Conservation (phyloP, 2,113 vertebrate genomes). For the Oncorhynchus keta region DNA sequence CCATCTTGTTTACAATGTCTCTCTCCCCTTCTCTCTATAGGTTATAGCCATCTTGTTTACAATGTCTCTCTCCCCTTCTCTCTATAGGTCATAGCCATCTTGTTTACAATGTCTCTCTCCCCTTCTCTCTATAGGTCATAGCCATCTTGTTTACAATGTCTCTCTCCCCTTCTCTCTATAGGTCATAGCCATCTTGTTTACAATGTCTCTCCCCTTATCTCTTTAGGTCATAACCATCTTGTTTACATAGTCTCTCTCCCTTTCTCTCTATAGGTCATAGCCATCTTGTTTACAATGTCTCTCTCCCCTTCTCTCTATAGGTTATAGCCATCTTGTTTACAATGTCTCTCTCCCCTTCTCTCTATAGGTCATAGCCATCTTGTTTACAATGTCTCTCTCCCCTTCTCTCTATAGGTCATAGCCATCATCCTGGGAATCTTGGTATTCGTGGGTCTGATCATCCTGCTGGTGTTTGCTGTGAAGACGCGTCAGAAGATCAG, state of each 20-base stretch:
- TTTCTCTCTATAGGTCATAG: too few relatives aligned
- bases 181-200: too few relatives aligned
- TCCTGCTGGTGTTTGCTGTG: conserved; percentile 85
- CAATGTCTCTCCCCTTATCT: too few relatives aligned
- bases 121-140: conserved; percentile 73
- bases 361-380: too few relatives aligned
- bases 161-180: too few relatives aligned
- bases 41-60: not conserved
- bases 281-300: not conserved
- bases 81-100: too few relatives aligned
- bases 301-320: too few relatives aligned
- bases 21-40: too few relatives aligned
- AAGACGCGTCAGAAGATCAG: conserved; percentile 80
- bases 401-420: conserved; percentile 73
- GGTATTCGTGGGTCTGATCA: conserved; percentile 80
- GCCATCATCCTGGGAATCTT: conserved; percentile 87
- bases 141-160: conserved; percentile 63
- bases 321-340: not conserved
- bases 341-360: too few relatives aligned
- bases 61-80: too few relatives aligned
- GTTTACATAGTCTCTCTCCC: too few relatives aligned
- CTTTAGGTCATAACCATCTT: too few relatives aligned
- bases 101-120: not conserved
- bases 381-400: not conserved
- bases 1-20: not conserved